phyloP scores from a whole-genome alignment of 2,113 vertebrate genomes.

The Misgurnus anguillicaudatus region DNA sequence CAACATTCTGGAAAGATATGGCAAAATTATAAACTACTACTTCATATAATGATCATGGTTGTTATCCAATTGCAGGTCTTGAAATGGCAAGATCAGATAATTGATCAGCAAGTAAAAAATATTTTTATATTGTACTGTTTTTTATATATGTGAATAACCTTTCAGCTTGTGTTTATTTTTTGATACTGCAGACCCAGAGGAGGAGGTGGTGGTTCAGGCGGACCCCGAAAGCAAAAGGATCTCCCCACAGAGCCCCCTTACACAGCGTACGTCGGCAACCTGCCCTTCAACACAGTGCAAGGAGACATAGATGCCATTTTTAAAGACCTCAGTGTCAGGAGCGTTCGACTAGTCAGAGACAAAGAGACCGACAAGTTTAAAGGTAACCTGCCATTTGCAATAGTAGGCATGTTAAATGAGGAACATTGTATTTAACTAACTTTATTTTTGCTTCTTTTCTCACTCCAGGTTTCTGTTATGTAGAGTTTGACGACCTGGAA shows the following conservation, averaged over 20 bases:
- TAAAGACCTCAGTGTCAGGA: conserved; percentile 92
- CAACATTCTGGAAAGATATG: too few species aligned
- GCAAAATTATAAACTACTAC: too few species aligned
- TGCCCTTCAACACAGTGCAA: conserved; percentile 96
- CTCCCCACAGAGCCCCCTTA: conserved; percentile 95
- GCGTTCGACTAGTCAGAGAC: conserved; percentile 94
- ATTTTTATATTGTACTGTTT: too few species aligned
- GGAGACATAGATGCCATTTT: conserved; percentile 98
- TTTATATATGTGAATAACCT: too few species aligned
- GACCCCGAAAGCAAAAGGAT: conserved; percentile 91
- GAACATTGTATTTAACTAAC: not conserved
- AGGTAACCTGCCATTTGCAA: conserved; percentile 74
- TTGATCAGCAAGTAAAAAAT: too few species aligned
- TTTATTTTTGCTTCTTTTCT: conserved; percentile 42
- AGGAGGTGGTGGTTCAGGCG: conserved; percentile 78
- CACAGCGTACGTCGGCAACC: conserved; percentile 95
- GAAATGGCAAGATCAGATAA: too few species aligned
- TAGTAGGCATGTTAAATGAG: not conserved
- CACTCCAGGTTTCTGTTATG: conserved; percentile 96
- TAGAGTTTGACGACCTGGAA: conserved; percentile 97
- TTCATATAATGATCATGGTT: too few species aligned
- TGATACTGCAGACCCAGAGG: conserved; percentile 80
- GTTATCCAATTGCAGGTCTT: too few species aligned
- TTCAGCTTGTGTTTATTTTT: too few species aligned
- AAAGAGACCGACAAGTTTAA: conserved; percentile 99